Evolutionary conservation across 2,797 vertebrate species (phyloP), one percentile per base, ranked within the genome.

Genomic region (Coranthus polyacanthus): DNA sequence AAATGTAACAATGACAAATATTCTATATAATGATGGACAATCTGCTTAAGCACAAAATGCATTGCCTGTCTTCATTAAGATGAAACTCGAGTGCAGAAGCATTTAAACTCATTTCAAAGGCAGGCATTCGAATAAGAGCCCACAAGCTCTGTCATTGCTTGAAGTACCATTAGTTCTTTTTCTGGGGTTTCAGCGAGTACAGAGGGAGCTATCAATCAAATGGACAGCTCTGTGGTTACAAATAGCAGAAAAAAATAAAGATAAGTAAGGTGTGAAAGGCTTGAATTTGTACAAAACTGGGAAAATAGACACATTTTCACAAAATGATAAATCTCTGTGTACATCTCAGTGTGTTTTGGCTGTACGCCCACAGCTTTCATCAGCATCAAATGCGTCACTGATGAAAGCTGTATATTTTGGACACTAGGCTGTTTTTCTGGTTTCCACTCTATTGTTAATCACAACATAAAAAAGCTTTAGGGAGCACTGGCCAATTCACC

Each of bases 201-300:
- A 63, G 58, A 68, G 38, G 39, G 58, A 83, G 56, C 72, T 21
- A 75, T 88, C 78, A 87, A 84, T 87, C 84, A 88, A 75, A 72
- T 1, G 22, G 53, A 63, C 70, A 58, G 72, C 77, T 81, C 57
- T 16, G 65, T 24, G 55, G 45, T 79, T 75, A 84, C 61, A 78
- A 82, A 87, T 41, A 67, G 65, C 78, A 82, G 60, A 56, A 57
- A 56, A 57, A 73, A 80, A 80, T 67, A 72, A 81, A 83, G 72
- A 86, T 45, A 77, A 82, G 42, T 56, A 61, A 72, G 37, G 62
- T 75, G 47, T 47, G 68, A 86, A 82, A 82, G 34, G 21, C 72
- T 81, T 11, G 10, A 7, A 64, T 80, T 80, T 60, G 39, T 63
- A 61, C 39, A 49, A 59, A 73, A 73, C 46, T 57, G 60, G 26